These are phyloP conservation scores for Brenthis ino DNA, from an alignment of 2,888 invertebrate species.

Conservation along the genomic window DNA sequence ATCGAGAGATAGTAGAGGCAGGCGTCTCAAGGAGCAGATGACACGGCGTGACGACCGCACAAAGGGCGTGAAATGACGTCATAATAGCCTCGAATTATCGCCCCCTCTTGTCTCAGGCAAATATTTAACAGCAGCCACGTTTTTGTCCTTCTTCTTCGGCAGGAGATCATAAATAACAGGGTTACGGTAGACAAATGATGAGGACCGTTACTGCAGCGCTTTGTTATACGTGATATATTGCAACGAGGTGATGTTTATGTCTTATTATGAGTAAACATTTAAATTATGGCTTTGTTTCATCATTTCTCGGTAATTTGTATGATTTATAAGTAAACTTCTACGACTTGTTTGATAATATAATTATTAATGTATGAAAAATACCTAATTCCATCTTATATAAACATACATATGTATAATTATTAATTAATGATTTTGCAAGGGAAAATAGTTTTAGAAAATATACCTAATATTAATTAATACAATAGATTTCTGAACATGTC, in stretches of 20 bases:
- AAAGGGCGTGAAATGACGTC: constrained; percentile 82
- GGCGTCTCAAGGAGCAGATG: constrained; percentile 82
- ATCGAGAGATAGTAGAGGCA: constrained; percentile 79
- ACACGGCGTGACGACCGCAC: constrained; percentile 80
- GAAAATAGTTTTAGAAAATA: too few relatives aligned
- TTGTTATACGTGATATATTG: constrained; percentile 77
- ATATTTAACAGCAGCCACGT: constrained; percentile 79
- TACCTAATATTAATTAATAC: neutral
- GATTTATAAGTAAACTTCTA: neutral
- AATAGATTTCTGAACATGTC: constrained; percentile 24
- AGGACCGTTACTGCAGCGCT: constrained; percentile 77
- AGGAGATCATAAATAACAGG: constrained; percentile 78
- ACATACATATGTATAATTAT: too few relatives aligned
- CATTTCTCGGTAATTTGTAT: constrained; percentile 3
- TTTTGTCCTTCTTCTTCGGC: constrained; percentile 76
- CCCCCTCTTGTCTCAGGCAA: constrained; percentile 82
- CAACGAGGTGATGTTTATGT: constrained; percentile 77
- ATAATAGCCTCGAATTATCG: constrained; percentile 82
- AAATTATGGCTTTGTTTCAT: constrained; percentile 56
- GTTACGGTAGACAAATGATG: constrained; percentile 76
- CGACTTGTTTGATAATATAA: neutral
- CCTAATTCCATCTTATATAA: too few relatives aligned
- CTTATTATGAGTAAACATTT: constrained; percentile 71
- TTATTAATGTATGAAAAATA: neutral
- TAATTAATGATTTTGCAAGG: too few relatives aligned